Base-by-base conservation (phyloP, 2,888 invertebrate species). In the Hesperia comma region DNA sequence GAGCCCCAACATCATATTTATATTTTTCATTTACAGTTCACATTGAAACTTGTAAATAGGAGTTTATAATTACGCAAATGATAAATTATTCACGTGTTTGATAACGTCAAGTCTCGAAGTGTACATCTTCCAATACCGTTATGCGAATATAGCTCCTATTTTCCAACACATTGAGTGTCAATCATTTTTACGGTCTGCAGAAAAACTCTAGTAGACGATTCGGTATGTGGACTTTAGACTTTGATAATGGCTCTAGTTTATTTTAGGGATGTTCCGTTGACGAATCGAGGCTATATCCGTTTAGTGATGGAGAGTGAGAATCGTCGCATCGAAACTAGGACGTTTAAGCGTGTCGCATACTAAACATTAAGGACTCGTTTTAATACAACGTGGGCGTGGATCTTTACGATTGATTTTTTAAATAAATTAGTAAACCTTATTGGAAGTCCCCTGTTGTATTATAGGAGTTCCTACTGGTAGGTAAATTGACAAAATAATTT, bases 211-310 rank as follows among this genome's bases (percentile, higher is more conserved):
- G 26, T 32, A 53, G 64, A 58, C 49, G 12, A 26, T 26, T 51
- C 2, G 49, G 5, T 37, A 3, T 26, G 12, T 41, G 12, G 64
- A 57, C 56, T 21, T 63, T 56, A 37, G 32, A 57, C 49, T 40
- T 58, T 58, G 64, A 64, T 64, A 64, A 26, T 51, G 40, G 56
- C 19, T 21, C 26, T 7, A 14, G 51, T 57, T 46, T 56, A 56
- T 56, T 64, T 63, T 64, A 53, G 53, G 32, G 51, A 51, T 15
- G 43, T 58, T 53, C 43, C 10, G 40, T 64, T 64, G 64, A 43
- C 32, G 14, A 58, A 64, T 64, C 41, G 64, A 64, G 64, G 64
- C 58, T 58, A 58, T 41, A 58, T 64, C 64, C 57, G 64, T 64
- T 64, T 58, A 32, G 40, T 26, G 51, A 40, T 37, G 37, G 37